A percentile compares a stretch with the other conserved stretches of the same genome.
These are phyloP conservation scores for Actinostola sp. DNA, from an alignment of 92 coral and sea anemone species.

Conservation along the genomic window DNA sequence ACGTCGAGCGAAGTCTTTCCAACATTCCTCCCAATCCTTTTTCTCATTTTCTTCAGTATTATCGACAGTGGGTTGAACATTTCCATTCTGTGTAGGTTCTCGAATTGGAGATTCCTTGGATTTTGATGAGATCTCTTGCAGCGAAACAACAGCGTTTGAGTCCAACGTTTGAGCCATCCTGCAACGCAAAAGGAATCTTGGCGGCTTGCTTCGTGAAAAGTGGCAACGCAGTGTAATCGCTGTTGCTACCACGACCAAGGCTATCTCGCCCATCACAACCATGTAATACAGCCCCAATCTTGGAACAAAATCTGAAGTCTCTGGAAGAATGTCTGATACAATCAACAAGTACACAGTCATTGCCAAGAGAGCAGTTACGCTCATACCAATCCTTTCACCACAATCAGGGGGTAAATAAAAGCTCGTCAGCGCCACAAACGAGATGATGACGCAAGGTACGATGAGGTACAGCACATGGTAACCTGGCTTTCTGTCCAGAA, in stretches of 20 bases:
- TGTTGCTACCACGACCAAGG: conserved; percentile 67
- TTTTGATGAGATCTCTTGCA: background rate
- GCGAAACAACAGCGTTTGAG: conserved; percentile 14
- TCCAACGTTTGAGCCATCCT: conserved; percentile 13
- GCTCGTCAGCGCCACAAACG: conserved; percentile 54
- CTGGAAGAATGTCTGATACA: conserved; percentile 78
- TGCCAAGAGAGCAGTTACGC: conserved; percentile 71
- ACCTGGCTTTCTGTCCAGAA: conserved; percentile 64
- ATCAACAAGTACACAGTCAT: conserved; percentile 82
- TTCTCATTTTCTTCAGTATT: conserved; percentile 25
- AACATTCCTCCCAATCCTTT: conserved; percentile 42
- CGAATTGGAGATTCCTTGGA: too few species aligned
- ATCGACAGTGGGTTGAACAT: background rate
- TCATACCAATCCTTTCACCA: conserved; percentile 83
- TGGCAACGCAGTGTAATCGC: conserved; percentile 63
- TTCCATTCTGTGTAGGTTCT: conserved; percentile 14
- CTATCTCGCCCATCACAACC: conserved; percentile 60
- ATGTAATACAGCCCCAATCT: conserved; percentile 71
- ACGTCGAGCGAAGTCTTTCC: conserved; percentile 68
- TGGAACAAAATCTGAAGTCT: conserved; percentile 74
- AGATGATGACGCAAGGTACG: conserved; percentile 73
- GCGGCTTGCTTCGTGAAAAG: conserved; percentile 48
- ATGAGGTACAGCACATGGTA: conserved; percentile 80
- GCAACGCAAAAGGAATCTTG: conserved; percentile 32
- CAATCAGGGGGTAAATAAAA: conserved; percentile 83